Evolutionary conservation across 2,888 invertebrate genomes (phyloP), one percentile per base, ranked within the genome.

Genomic region (Hydrotaea diabolus): DNA sequence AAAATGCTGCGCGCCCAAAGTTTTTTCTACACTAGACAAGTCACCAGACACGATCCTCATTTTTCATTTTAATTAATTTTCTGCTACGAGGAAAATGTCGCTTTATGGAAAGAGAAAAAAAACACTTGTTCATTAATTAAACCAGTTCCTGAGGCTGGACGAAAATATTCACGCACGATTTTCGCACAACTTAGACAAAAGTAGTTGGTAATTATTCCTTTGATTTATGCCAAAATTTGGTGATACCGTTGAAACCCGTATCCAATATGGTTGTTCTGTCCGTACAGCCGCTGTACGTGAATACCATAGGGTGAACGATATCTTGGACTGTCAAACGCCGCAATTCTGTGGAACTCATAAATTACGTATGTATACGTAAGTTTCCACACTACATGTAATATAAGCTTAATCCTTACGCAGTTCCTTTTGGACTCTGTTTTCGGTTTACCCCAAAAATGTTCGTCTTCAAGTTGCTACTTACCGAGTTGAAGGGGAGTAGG

Each of bases 151-250:
- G 59, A 11, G 55, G 4, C 17, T 57, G 21, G 23, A 57, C 15
- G 5, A 8, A n/a, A n/a, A 26, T 23, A 4, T 23, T 62, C 31
- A 62, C 31, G 62, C 62, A 62, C 62, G 62, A 62, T 62, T 59
- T 23, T 62, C 62, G n/a, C 31, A 62, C 31, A 62, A 62, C 31
- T n/a, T 31, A 26, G 26, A 62, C 62, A 31, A 31, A 17, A 62
- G 62, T 62, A 62, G 62, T 62, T 62, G 62, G 62, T 62, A 62
- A 62, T 62, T 62, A 62, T 62, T 62, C 15, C 2, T 23, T 62
- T 62, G 62, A 62, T 62, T 62, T 62, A 62, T 62, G 31, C n/a
- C 36, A 4, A 62, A n/a, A 62, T 62, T 31, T 62, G 31, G n/a
- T 62, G 62, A 31, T 62, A 62, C n/a, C 19, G 31, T 62, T 62